phyloP scores from a whole-genome alignment of 2,888 invertebrate genomes.

The Aspidiotus rigidus region DNA sequence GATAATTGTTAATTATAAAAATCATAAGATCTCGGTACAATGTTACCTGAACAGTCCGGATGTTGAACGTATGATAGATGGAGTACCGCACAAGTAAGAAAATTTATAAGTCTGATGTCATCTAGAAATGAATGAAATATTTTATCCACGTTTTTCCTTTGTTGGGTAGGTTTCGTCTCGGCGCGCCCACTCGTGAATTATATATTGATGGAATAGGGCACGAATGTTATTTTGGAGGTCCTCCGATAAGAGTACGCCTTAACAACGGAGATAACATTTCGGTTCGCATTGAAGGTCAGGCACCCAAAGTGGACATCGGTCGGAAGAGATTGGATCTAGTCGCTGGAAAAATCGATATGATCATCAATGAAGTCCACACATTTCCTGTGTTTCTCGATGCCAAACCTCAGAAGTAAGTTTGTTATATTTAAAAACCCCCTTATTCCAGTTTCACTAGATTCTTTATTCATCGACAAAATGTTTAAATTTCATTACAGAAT shows the following conservation, averaged over 20 bases:
- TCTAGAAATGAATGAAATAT: background rate
- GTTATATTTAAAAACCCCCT: background rate
- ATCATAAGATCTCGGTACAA: slow-evolving; percentile 47
- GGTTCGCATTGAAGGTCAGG: slow-evolving; percentile 77
- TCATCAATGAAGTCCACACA: slow-evolving; percentile 63
- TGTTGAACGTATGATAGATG: slow-evolving; percentile 63
- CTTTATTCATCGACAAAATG: background rate
- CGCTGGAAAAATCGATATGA: slow-evolving; percentile 72
- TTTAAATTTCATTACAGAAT: slow-evolving; percentile 45
- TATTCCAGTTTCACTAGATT: background rate
- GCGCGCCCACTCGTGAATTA: slow-evolving; percentile 84
- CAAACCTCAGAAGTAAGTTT: slow-evolving; percentile 58
- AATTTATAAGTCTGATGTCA: background rate
- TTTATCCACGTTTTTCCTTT: background rate
- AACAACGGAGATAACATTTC: slow-evolving; percentile 60
- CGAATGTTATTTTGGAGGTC: slow-evolving; percentile 87
- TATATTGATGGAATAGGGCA: slow-evolving; percentile 81
- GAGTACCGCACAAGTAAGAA: slow-evolving; percentile 52
- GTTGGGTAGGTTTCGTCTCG: slow-evolving; percentile 61
- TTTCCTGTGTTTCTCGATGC: slow-evolving; percentile 76
- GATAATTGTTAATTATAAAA: slow-evolving; percentile 63
- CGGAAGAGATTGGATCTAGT: slow-evolving; percentile 68
- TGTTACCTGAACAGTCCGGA: slow-evolving; percentile 44
- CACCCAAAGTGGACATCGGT: slow-evolving; percentile 89
- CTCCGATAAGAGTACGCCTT: slow-evolving; percentile 72